Evolutionary conservation across 1,140 invertebrate species (phyloP), one percentile per base, ranked within the genome.

Genomic region (Copidosoma floridanum): DNA sequence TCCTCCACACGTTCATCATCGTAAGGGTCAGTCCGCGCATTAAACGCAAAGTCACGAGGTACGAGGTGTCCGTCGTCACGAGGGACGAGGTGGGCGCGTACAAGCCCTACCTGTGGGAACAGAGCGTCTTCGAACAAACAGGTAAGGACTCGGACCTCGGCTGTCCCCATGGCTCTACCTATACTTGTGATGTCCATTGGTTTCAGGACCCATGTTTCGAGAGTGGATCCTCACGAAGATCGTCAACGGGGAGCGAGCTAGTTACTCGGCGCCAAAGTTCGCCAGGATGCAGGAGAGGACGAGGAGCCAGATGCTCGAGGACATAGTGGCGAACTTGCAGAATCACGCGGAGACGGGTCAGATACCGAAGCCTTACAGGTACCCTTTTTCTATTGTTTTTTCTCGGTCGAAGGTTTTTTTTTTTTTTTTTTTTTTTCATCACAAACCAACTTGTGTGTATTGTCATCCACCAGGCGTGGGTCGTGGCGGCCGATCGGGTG

Each of bases 161-260:
- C n/a, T n/a, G n/a, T n/a, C n/a, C n/a, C 29, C 0, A 32, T 12
- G 0, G 12, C 29, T 32, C 29, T 32, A 32, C 12, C 29, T 6
- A 32, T 32, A 8, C 29, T 32, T 32, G 6, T 12, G 29, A n/a
- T n/a, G n/a, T n/a, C n/a, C n/a, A n/a, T n/a, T 32, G 12, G 12
- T 32, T 32, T 32, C 51, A 79, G 77, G 77, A 40, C 67, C 76
- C 0, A 89, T 91, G 82, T 91, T 88, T 74, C 87, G 93, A 26
- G 95, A 98, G 77, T 98, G 97, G 91, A 83, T 98, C 18, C 82
- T 98, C 5, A 97, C 96, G 3, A 99, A 98, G 81, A 93, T 98
- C 46, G 95, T 99, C 1, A 98, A 99, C 71, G 97, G 95, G 0
- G 97, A 99, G 76, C 83, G 95, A 58, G 95, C 96, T 0, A 95